These are phyloP conservation scores for Paraplagusia blochii DNA, from an alignment of 2,113 vertebrate genomes.

Conservation along the genomic window DNA sequence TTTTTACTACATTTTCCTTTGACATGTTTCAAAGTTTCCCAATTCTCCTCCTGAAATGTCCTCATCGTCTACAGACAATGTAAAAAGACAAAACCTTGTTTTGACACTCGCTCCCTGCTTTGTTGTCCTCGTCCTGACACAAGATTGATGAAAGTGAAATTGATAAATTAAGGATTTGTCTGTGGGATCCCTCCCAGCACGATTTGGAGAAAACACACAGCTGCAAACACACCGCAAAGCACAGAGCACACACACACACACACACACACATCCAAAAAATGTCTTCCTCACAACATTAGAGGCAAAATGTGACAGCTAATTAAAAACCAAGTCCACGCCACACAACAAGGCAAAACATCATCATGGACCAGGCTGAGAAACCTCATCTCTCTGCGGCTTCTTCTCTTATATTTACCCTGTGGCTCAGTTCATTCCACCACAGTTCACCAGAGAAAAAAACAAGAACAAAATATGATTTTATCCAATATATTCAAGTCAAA, in stretches of 20 bases:
- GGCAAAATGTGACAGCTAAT: not conserved
- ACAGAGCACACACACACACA: not conserved
- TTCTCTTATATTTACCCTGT: constrained; percentile 20
- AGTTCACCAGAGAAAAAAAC: constrained; percentile 11
- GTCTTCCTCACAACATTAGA: not conserved
- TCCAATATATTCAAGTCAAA: constrained; percentile 5
- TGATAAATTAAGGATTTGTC: not conserved
- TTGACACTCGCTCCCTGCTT: not conserved
- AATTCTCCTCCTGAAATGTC: too few species aligned
- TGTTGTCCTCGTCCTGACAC: not conserved
- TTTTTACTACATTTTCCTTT: too few species aligned
- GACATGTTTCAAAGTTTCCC: too few species aligned
- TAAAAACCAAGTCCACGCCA: constrained; percentile 3
- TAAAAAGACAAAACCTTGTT: not conserved
- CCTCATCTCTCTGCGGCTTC: constrained; percentile 32
- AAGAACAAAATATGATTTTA: constrained; percentile 20
- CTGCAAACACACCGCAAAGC: not conserved
- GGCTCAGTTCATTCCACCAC: constrained; percentile 8
- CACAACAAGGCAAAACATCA: constrained; percentile 28
- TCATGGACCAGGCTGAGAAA: constrained; percentile 19
- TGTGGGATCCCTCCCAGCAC: not conserved
- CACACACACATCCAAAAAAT: not conserved
- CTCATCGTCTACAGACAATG: not conserved
- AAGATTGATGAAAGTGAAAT: constrained; percentile 1
- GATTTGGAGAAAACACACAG: not conserved